These are phyloP conservation scores for Heliothis virescens DNA, from an alignment of 1,140 invertebrate genomes.

Conservation along the genomic window DNA sequence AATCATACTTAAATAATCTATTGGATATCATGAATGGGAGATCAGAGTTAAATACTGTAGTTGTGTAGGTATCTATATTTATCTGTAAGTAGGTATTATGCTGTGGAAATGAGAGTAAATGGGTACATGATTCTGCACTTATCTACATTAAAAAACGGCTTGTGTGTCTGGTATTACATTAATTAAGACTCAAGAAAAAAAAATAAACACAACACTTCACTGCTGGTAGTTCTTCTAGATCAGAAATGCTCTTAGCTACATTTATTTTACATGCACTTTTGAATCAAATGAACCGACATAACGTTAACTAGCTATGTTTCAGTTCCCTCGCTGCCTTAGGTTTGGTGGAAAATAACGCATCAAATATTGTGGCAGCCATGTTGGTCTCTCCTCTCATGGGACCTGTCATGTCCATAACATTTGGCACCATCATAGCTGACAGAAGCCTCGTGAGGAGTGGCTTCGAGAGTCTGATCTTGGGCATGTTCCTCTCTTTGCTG, in stretches of 20 bases:
- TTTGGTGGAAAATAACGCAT: constrained; percentile 89
- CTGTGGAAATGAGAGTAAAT: no score
- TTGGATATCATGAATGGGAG: no score
- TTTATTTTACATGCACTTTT: not conserved
- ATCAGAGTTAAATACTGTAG: no score
- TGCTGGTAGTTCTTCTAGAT: not conserved
- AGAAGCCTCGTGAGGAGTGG: constrained; percentile 88
- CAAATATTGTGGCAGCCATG: constrained; percentile 95
- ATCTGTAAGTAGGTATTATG: no score
- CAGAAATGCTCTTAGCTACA: not conserved
- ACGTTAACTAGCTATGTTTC: constrained; percentile 35
- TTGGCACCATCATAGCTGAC: constrained; percentile 93
- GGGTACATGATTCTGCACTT: no score
- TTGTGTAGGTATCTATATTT: no score
- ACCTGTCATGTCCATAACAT: constrained; percentile 94
- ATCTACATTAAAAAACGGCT: no score
- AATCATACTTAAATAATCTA: no score
- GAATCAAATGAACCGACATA: not conserved
- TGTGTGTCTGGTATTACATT: no score
- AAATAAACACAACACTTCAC: no score
- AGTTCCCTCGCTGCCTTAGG: constrained; percentile 87
- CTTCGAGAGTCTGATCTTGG: constrained; percentile 89
- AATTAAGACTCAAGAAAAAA: no score
- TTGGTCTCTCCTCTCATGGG: constrained; percentile 95
- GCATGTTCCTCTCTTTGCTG: constrained; percentile 90